A percentile compares a stretch with the other conserved stretches of the same genome.
These are phyloP conservation scores for Bujurquina vittata DNA, from an alignment of 2,113 vertebrate species.

Conservation along the genomic window DNA sequence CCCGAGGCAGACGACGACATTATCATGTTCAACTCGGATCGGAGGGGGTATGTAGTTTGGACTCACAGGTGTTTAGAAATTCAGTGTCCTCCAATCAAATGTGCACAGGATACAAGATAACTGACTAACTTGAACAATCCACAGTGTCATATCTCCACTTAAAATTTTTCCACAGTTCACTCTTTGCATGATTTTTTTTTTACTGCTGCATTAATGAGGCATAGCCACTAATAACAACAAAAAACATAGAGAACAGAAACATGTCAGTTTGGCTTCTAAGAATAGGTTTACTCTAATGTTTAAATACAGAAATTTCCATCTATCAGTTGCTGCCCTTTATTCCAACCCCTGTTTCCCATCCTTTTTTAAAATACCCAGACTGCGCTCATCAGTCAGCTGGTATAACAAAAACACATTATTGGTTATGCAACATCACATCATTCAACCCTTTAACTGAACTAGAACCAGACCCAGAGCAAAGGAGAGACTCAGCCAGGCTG, in stretches of 20 bases:
- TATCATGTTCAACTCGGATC: constrained; percentile 91
- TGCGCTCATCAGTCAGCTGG: background rate
- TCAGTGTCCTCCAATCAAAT: background rate
- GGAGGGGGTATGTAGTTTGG: constrained; percentile 88
- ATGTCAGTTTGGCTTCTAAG: no score
- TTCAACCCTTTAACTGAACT: background rate
- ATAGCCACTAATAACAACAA: no score
- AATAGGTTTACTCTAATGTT: background rate
- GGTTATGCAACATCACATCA: background rate
- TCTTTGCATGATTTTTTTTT: no score
- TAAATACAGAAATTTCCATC: background rate
- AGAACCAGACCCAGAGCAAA: background rate
- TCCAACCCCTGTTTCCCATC: background rate
- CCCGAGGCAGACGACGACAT: constrained; percentile 92
- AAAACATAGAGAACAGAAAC: no score
- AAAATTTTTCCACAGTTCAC: background rate
- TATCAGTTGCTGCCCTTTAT: background rate
- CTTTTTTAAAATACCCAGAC: background rate
- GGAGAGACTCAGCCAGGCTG: background rate
- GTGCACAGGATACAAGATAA: no score
- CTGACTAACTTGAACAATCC: no score
- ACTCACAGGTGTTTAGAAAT: constrained; percentile 61
- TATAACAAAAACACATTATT: background rate
- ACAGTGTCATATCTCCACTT: no score
- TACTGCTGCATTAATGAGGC: no score